These are phyloP conservation scores for Sebastes trivittatus DNA, from an alignment of 2,797 vertebrate genomes.

Conservation along the genomic window DNA sequence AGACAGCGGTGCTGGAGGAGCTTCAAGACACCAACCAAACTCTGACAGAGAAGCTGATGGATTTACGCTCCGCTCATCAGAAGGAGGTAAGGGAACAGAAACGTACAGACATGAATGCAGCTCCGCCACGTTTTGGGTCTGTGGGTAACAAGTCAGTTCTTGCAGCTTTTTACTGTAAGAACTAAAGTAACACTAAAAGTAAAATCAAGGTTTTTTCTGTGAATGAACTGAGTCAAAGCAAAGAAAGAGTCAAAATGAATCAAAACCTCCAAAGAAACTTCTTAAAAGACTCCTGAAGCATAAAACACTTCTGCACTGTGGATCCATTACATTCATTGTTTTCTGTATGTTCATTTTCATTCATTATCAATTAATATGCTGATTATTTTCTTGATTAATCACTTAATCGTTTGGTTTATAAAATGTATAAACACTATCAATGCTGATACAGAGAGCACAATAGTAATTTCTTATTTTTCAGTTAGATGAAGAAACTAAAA, in stretches of 20 bases:
- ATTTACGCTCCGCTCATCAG: constrained; percentile 52
- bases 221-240: not conserved
- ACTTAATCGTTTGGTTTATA: not conserved
- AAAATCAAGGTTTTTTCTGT: not conserved
- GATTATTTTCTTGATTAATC: not conserved
- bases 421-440: not conserved
- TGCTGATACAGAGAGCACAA: not conserved
- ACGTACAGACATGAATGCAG: not conserved
- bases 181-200: too few relatives aligned
- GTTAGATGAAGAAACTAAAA: not conserved
- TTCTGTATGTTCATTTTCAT: not conserved
- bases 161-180: not conserved
- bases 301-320: not conserved
- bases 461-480: not conserved
- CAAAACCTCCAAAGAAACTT: not conserved
- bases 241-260: not conserved
- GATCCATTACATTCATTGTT: not conserved
- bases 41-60: constrained; percentile 58
- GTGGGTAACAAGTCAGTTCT: not conserved
- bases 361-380: not conserved
- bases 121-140: not conserved
- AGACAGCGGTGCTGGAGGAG: constrained; percentile 64
- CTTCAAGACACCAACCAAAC: constrained; percentile 50
- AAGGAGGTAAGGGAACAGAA: constrained; percentile 51
- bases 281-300: not conserved